Conservation (phyloP, 2,888 invertebrate species). For the Phragmatobia fuliginosa region DNA sequence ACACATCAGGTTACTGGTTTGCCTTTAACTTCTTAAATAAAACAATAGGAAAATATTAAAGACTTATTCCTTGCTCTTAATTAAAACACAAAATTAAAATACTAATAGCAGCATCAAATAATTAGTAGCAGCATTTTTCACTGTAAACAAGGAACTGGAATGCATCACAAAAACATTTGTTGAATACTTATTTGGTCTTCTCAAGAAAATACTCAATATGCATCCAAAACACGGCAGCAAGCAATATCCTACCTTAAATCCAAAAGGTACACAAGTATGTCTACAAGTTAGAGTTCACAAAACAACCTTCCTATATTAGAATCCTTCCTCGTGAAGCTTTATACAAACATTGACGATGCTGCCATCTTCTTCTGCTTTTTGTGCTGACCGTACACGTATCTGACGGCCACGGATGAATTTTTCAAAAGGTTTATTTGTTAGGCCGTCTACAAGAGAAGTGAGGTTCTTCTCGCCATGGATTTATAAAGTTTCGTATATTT, state of each 20-base stretch:
- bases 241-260: background rate
- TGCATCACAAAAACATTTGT: background rate
- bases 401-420: constrained; percentile 34
- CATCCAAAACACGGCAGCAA: background rate
- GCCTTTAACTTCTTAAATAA: too few species aligned
- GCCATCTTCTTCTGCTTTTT: constrained; percentile 58
- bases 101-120: too few species aligned
- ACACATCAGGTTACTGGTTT: too few species aligned
- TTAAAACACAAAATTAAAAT: too few species aligned
- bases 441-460: constrained; percentile 15
- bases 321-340: constrained; percentile 38
- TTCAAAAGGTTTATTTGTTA: constrained; percentile 36
- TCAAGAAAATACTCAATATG: background rate
- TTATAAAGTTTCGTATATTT: background rate
- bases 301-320: constrained; percentile 43
- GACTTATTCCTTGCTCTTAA: too few species aligned
- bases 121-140: background rate
- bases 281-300: constrained; percentile 27
- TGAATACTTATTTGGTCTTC: background rate
- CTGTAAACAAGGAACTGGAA: background rate
- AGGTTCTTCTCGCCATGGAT: constrained; percentile 6
- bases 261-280: constrained; percentile 15
- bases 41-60: too few species aligned
- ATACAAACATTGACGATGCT: constrained; percentile 54
- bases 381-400: constrained; percentile 50